Percentiles rank a stretch among this genome's conserved stretches.
Evolutionary conservation across 2,113 vertebrate species (phyloP).

Genomic region (Chitala chitala): DNA sequence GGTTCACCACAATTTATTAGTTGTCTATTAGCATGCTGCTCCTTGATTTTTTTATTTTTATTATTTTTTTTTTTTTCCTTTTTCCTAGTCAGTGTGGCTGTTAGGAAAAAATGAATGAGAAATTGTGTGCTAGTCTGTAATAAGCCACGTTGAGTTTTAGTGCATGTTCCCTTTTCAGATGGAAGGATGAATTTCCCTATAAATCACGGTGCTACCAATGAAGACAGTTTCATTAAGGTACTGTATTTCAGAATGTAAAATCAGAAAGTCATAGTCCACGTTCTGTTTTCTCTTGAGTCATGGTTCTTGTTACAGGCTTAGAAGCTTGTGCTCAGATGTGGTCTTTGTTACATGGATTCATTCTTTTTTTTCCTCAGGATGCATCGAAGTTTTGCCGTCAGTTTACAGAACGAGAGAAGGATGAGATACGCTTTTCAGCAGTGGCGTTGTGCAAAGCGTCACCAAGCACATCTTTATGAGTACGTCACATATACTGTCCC

Average conservation of each 20-base stretch:
- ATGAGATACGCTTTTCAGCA: constrained; percentile 87
- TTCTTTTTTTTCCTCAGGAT: constrained; percentile 59
- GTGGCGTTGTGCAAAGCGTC: constrained; percentile 85
- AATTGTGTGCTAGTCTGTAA: neutral
- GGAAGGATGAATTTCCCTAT: constrained; percentile 80
- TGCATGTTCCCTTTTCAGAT: constrained; percentile 60
- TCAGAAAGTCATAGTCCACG: neutral
- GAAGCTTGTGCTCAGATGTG: neutral
- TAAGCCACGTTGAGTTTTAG: neutral
- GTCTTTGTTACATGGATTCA: neutral
- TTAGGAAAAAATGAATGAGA: neutral
- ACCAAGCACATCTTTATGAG: constrained; percentile 22
- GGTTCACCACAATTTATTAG: neutral
- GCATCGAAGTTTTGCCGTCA: constrained; percentile 83
- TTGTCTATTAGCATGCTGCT: neutral
- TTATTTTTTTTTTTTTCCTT: neutral
- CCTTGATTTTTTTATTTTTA: neutral
- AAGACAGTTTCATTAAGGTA: constrained; percentile 75
- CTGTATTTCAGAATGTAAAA: neutral
- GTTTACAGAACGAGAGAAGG: constrained; percentile 83
- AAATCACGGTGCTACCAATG: constrained; percentile 76
- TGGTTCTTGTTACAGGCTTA: neutral
- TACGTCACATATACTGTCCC: neutral
- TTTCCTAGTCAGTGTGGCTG: neutral
- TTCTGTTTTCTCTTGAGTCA: neutral